Conservation (phyloP, 2,113 vertebrate species). For the Pteruthius melanotis region DNA sequence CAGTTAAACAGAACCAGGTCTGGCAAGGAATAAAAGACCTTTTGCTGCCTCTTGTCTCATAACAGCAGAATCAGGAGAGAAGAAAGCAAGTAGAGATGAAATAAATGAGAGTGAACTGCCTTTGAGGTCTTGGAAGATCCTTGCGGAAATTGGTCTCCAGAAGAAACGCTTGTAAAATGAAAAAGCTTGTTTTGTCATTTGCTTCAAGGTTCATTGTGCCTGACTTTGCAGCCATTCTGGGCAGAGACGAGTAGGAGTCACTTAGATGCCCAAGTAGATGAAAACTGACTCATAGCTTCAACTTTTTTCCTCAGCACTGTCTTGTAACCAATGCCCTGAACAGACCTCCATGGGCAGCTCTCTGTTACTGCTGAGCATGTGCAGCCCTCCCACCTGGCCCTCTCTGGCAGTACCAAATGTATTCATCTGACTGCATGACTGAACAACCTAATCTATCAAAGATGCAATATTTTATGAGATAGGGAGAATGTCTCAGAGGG, state of each 20-base stretch:
- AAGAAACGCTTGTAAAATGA: not conserved
- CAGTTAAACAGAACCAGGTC: not conserved
- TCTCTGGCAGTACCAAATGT: not conserved
- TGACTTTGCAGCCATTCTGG: not conserved
- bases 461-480: not conserved
- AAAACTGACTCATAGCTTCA: not conserved
- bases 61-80: not conserved
- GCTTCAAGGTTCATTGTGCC: not conserved
- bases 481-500: not conserved
- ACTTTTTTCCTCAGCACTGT: not conserved
- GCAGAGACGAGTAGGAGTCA: not conserved
- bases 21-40: not conserved
- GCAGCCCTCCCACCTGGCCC: not conserved
- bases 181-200: not conserved
- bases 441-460: not conserved
- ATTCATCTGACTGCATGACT: not conserved
- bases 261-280: not conserved
- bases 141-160: not conserved
- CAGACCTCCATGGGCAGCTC: rapidly evolving
- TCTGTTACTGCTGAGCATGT: not conserved
- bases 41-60: not conserved
- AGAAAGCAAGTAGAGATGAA: not conserved
- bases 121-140: not conserved
- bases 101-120: not conserved
- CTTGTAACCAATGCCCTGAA: not conserved